A percentile compares a stretch with the other conserved stretches of the same genome.
Evolutionary conservation across 2,888 invertebrate species (phyloP).

Genomic region (Catocala sponsa): DNA sequence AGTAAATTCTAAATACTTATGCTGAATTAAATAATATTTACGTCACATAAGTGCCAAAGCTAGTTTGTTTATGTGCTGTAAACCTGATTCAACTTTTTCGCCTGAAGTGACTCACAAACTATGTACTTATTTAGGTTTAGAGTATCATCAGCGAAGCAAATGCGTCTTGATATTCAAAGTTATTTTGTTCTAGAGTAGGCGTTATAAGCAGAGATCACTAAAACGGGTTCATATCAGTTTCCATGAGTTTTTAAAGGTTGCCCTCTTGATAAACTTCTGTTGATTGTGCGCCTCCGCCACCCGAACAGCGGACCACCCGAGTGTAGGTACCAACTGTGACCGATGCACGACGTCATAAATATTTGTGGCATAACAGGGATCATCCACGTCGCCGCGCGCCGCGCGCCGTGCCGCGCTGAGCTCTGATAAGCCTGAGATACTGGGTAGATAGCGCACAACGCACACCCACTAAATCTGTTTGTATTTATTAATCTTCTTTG

Average conservation of each 20-base stretch:
- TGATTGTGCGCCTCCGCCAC: constrained; percentile 65
- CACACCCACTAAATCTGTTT: constrained; percentile 61
- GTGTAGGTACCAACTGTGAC: constrained; percentile 56
- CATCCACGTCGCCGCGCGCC: constrained; percentile 58
- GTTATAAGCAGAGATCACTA: constrained; percentile 56
- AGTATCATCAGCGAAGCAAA: neutral
- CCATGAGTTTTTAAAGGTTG: constrained; percentile 70
- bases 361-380: constrained; percentile 78
- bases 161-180: constrained; percentile 1
- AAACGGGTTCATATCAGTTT: constrained; percentile 65
- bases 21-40: too few relatives aligned
- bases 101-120: constrained; percentile 5
- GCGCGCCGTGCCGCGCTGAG: constrained; percentile 55
- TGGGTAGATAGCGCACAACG: constrained; percentile 51
- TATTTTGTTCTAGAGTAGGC: constrained; percentile 46
- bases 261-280: constrained; percentile 73
- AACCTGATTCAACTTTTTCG: neutral
- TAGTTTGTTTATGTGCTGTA: too few relatives aligned
- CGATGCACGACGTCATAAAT: constrained; percentile 80
- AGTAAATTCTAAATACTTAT: too few relatives aligned
- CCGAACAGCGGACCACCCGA: constrained; percentile 76
- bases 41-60: too few relatives aligned
- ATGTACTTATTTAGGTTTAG: neutral
- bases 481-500: constrained; percentile 61
- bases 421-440: constrained; percentile 71